Base-by-base conservation (phyloP, 2,888 invertebrate genomes). In the Thymelicus lineola region DNA sequence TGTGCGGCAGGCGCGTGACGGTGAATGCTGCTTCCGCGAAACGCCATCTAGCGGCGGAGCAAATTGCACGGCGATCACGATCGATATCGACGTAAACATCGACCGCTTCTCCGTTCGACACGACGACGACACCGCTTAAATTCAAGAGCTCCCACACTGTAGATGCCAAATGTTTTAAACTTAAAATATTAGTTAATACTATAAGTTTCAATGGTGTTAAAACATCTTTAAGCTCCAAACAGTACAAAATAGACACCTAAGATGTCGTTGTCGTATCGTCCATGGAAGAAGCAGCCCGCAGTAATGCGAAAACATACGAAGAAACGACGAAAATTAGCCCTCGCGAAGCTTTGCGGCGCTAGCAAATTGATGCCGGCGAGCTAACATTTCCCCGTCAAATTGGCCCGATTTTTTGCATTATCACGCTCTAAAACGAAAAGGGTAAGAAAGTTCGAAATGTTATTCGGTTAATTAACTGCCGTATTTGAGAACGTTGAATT, bases 51-150 rank as follows among this genome's bases (percentile, higher is more conserved):
- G 83, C 80, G 82, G 83, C 79, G 80, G 72, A 73, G 87, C 84
- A 91, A 91, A 90, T 91, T 91, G 89, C 89, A 74, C 77, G 73
- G 76, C 80, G 83, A 89, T 88, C 91, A 91, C 90, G 89, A 89
- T 83, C 88, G 83, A 88, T 86, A 85, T 86, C 82, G 71, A 73
- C 72, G 57, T 69, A 63, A 69, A 69, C 69, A 69, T 62, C 62
- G 57, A 48, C 62, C 28, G 28, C 28, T 28, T 28, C 28, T 28
- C 28, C 28, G 5, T 28, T 28, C 28, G 28, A 28, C 28, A 28
- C 28, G 28, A 28, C 28, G 28, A 28, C 28, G 28, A 28, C 28
- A 28, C 28, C 28, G 3, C 28, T 28, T 28, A 28, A 28, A 28
- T 28, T 28, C 28, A 28, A 28, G 28, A 28, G 28, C 28, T 28